Base-by-base conservation (phyloP, 2,113 vertebrate genomes). In the Trichechus manatus region DNA sequence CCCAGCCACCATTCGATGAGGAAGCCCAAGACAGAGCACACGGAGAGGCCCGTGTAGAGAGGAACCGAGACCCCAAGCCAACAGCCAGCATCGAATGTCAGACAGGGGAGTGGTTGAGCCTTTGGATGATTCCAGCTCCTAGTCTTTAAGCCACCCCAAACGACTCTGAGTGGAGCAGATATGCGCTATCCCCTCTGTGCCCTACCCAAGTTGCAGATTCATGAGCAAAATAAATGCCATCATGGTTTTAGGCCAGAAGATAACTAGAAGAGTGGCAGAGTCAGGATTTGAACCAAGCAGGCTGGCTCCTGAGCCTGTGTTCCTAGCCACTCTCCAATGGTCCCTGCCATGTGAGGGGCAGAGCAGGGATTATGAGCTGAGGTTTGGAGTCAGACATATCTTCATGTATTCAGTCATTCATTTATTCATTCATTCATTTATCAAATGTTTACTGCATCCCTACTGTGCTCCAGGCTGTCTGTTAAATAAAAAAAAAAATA, bases 121-220 rank as follows among this genome's bases (percentile, higher is more conserved):
- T 20, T 78, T 84, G 44, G 47, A 4, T 1, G n/a, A 47, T 50
- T 56, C 75, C 81, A 77, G 39, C 56, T 70, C 81, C 59, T 27
- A 44, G 86, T 19, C 56, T 66, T 47, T 64, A 33, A 91, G 70
- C 25, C 36, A 72, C 59, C 42, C 64, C 66, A 4, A 77, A 66
- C 9, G 64, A 82, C 23, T 17, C 89, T 63, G 31, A 61, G 33
- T 56, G 44, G 19, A 59, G 33, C 88, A 70, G 77, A 93, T 14
- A 66, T 6, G 31, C 70, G 10, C 19, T 17, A 20, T 29, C n/a
- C 77, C 91, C 47, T 5, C 80, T 3, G 29, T 72, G 47, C 66
- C 89, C 93, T 86, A 25, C 74, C 80, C 84, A 61, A 47, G 53
- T 3, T 39, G 36, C 77, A 95, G 87, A 72, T 74, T 61, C 70